phyloP scores from a whole-genome alignment of 2,797 vertebrate genomes.

The Atherinosoma microstoma region DNA sequence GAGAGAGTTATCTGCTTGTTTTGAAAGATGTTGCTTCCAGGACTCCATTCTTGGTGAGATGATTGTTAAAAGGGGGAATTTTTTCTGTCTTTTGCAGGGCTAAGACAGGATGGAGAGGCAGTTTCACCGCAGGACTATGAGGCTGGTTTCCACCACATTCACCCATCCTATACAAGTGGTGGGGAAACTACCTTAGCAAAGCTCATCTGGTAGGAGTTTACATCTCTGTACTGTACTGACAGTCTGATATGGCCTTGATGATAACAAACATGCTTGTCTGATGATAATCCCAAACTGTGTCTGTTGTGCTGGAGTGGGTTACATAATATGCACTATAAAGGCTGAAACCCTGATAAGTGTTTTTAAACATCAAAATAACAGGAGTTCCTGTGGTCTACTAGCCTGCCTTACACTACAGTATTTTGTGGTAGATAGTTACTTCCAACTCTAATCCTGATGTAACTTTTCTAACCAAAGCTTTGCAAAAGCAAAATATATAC shows the following conservation, averaged over 20 bases:
- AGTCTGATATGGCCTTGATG: conserved; percentile 4
- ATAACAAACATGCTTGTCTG: conserved; percentile 14
- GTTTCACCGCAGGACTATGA: conserved; percentile 37
- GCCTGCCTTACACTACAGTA: not conserved
- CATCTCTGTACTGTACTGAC: conserved; percentile 14
- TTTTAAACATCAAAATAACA: not conserved
- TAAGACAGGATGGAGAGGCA: conserved; percentile 30
- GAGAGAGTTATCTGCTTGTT: not conserved
- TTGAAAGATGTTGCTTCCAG: conserved; percentile 18
- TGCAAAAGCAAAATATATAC: not conserved
- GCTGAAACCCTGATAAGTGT: not conserved
- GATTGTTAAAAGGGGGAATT: conserved; percentile 29
- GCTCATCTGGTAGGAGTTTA: conserved; percentile 47
- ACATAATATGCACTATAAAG: not conserved
- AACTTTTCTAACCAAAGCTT: not conserved
- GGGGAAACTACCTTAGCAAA: conserved; percentile 43
- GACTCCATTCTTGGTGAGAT: conserved; percentile 1
- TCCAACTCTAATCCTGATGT: not conserved
- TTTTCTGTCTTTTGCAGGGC: conserved; percentile 42
- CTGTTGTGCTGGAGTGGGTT: not conserved
- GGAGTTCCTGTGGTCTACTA: conserved; percentile 10
- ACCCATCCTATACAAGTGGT: conserved; percentile 19
- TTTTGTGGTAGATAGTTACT: conserved; percentile 13
- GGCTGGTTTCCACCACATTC: conserved; percentile 47
- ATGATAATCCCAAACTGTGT: not conserved